Evolutionary conservation across 2,888 invertebrate species (phyloP).

Genomic region (Mythimna impura): DNA sequence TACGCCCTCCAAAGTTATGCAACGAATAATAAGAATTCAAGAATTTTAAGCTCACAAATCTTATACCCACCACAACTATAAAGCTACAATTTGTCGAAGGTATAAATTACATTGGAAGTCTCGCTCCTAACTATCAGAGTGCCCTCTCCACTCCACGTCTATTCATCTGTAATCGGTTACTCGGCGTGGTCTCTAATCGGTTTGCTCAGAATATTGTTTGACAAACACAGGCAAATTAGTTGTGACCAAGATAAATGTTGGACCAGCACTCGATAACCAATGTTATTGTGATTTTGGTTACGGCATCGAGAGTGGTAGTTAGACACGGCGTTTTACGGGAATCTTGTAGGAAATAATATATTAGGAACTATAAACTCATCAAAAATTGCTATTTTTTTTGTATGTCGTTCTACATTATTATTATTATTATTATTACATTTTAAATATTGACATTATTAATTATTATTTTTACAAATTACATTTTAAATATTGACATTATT

Average conservation of each 20-base stretch:
- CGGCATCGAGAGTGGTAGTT: neutral
- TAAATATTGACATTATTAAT: no score
- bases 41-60: neutral
- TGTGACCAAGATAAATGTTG: constrained; percentile 64
- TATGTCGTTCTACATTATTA: no score
- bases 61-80: neutral
- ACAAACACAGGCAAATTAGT: constrained; percentile 66
- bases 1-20: no score
- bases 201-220: constrained; percentile 71
- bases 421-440: no score
- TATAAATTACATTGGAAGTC: constrained; percentile 61
- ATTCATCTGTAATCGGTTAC: constrained; percentile 58
- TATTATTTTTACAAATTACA: no score
- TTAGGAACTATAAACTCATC: no score
- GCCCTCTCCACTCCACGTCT: constrained; percentile 55
- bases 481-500: no score
- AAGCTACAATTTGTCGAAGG: constrained; percentile 48
- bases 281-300: constrained; percentile 36
- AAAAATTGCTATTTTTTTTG: no score
- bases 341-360: no score
- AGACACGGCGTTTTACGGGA: no score
- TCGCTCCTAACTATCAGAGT: constrained; percentile 42
- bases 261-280: constrained; percentile 45
- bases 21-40: neutral
- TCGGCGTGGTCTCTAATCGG: constrained; percentile 70